Evolutionary conservation across 2,888 invertebrate species (phyloP).

Genomic region (Melieria crassipennis): DNA sequence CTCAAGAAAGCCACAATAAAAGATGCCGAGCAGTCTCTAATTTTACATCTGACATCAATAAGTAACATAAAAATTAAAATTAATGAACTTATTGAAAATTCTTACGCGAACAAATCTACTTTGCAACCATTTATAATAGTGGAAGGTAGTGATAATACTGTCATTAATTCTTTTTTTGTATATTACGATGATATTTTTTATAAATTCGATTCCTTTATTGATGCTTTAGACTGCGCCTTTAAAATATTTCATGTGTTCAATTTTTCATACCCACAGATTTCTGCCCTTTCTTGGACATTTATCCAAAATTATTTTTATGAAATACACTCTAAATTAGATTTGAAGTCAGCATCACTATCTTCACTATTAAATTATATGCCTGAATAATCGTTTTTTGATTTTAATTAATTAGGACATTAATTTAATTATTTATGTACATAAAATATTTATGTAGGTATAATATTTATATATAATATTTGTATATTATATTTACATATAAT

Average conservation of each 20-base stretch:
- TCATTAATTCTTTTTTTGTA: slow-evolving; percentile 16
- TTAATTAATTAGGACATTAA: too few species aligned
- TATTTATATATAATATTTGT: too few species aligned
- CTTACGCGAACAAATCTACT: slow-evolving; percentile 9
- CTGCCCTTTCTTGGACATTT: slow-evolving; percentile 21
- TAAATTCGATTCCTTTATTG: slow-evolving; percentile 13
- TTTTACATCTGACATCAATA: background rate
- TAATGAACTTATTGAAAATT: slow-evolving; percentile 1
- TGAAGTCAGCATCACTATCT: slow-evolving; percentile 35
- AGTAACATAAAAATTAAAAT: too few species aligned
- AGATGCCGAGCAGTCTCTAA: background rate
- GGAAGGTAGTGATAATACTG: slow-evolving; percentile 15
- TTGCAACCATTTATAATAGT: slow-evolving; percentile 22
- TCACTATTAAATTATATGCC: too few species aligned
- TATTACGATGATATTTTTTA: slow-evolving; percentile 25
- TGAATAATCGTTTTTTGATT: too few species aligned
- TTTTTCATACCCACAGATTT: slow-evolving; percentile 23
- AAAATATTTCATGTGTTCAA: slow-evolving; percentile 30
- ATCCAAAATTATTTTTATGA: slow-evolving; percentile 28
- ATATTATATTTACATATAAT: too few species aligned
- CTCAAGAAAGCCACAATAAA: background rate
- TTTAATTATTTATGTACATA: too few species aligned
- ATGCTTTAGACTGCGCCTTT: slow-evolving; percentile 17
- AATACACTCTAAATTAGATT: slow-evolving; percentile 27
- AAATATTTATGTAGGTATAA: too few species aligned